Percentiles rank a stretch among this genome's conserved stretches.
These are phyloP conservation scores for Hippocampus guttulatus DNA, from an alignment of 2,113 vertebrate genomes.

Conservation along the genomic window DNA sequence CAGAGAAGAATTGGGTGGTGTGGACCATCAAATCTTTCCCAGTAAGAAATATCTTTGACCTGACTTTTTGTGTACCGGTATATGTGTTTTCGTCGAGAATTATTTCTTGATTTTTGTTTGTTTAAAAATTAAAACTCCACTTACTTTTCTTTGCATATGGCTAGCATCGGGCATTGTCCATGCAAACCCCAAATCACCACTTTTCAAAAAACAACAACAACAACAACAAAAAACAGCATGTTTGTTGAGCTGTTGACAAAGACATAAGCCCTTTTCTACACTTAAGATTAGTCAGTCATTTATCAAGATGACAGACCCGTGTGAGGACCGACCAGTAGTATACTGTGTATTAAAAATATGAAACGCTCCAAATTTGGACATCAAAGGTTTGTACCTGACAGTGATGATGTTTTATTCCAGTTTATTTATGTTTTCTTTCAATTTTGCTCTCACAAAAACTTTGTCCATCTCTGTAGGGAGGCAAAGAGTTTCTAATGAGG, in stretches of 20 bases:
- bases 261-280: no score
- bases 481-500: conserved; percentile 90
- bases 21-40: conserved; percentile 96
- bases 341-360: background rate
- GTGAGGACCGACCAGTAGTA: background rate
- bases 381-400: background rate
- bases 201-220: background rate
- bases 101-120: background rate
- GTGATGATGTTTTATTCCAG: background rate
- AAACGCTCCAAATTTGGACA: background rate
- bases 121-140: background rate
- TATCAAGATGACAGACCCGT: background rate
- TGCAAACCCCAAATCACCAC: background rate
- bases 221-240: no score
- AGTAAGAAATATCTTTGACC: conserved; percentile 69
- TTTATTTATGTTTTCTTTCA: background rate
- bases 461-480: conserved; percentile 72
- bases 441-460: background rate
- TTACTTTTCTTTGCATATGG: background rate
- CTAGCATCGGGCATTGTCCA: background rate
- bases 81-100: background rate
- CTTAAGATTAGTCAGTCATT: no score
- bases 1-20: conserved; percentile 85
- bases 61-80: background rate
- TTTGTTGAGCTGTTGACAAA: background rate